Base-by-base conservation (phyloP, 2,888 invertebrate genomes). In the Platynereis dumerilii region DNA sequence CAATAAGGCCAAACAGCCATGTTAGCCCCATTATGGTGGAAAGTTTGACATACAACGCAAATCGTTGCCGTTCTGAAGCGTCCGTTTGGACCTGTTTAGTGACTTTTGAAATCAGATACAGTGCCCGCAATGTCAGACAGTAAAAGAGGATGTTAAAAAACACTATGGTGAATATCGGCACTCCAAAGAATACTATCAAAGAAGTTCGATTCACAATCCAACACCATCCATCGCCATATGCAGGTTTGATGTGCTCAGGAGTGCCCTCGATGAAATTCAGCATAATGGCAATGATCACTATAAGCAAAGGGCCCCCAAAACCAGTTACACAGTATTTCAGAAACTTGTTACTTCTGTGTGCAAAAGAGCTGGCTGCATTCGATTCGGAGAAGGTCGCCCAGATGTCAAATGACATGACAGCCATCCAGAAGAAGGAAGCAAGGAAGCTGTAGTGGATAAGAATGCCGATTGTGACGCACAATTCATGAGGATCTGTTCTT, bases 351-450 rank as follows among this genome's bases (percentile, higher is more conserved):
- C 22, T n/a, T 3, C 22, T 5, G 12, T 34, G 34, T 7, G 34
- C 34, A 12, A 34, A 34, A 34, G 34, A 34, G 12, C 34, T 34
- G 5, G 34, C 34, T n/a, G n/a, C n/a, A n/a, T n/a, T n/a, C n/a
- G 48, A 12, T 7, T 34, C 34, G 12, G 34, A 34, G 29, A 65
- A 65, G 7, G 65, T 58, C 7, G 29, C 26, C 2, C 54, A 54
- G 15, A 61, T n/a, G 28, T 65, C 61, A n/a, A 60, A 48, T 10
- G 65, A 54, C 2, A 65, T 61, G 29, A 48, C 48, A 24, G 56
- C 60, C 58, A 58, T 65, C 65, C 65, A 65, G 17, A 61, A 45
- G 39, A 65, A 65, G 2, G 60, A 54, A 1, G 55, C 60, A 20
- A 65, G 57, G 24, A 39, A 65, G 2, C 29, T 20, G 53, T 65